Evolutionary conservation across 2,888 invertebrate species (phyloP), one percentile per base, ranked within the genome.

Genomic region (Ochlodes sylvanus): DNA sequence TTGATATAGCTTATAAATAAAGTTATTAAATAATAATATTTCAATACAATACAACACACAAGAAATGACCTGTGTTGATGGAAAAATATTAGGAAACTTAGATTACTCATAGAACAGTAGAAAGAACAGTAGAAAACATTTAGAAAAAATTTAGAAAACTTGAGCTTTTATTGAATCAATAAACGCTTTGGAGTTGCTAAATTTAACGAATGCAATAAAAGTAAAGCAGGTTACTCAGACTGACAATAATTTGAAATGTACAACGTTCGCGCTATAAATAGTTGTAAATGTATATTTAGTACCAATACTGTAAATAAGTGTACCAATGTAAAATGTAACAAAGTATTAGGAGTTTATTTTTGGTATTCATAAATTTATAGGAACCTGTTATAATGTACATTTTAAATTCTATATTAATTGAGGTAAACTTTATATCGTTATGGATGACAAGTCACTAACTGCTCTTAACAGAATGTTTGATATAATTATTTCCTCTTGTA

Each of bases 141-240:
- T 14, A 9, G 9, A 21, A 7, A 27, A 41, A 52, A 57, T 47
- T 57, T 47, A 47, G 47, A 21, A 38, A 64, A 55, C 60, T 63
- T 64, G 44, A 32, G 65, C 63, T 75, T 76, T 76, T 76, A 75
- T 75, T 75, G 74, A 76, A 75, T 75, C 73, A 76, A 74, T 73
- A 75, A 74, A 75, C 73, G 68, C 17, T 62, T 60, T 54, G 38
- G 52, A 44, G 56, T 61, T 47, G 21, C 47, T 50, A 62, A 19
- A 52, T 52, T 38, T 41, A 52, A 21, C 21, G 52, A 41, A 38
- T 21, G 34, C 19, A 21, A 17, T 32, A 5, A 15, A 32, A 63
- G 12, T 21, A 58, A 62, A 38, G 7, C 47, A 34, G 10, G n/a
- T 44, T 38, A 17, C 5, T 17, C 12, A 60, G 66, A 66, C 66